Base-by-base conservation (phyloP, 2,888 invertebrate genomes). In the Bedellia somnulentella region DNA sequence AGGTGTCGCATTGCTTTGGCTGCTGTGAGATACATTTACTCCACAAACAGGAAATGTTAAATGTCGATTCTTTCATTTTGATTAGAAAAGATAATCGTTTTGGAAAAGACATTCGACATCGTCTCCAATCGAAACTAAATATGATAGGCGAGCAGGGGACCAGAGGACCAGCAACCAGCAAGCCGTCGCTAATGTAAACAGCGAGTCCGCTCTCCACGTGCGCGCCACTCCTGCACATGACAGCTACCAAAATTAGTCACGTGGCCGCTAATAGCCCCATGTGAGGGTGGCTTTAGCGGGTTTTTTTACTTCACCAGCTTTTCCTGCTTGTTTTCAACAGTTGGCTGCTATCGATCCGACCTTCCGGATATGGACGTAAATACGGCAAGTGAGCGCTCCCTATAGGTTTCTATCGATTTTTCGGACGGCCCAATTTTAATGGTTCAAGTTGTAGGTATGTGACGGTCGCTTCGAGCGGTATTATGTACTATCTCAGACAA, bases 161-260 rank as follows among this genome's bases (percentile, higher is more conserved):
- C n/a, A n/a, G n/a, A n/a, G n/a, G n/a, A n/a, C n/a, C n/a, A n/a
- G n/a, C n/a, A n/a, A n/a, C n/a, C n/a, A n/a, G n/a, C n/a, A n/a
- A n/a, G n/a, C n/a, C n/a, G n/a, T n/a, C n/a, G n/a, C n/a, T n/a
- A n/a, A n/a, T n/a, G n/a, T n/a, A n/a, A n/a, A n/a, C n/a, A n/a
- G n/a, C n/a, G 16, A 9, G 10, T 18, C 14, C 30, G 17, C 24
- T 17, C 24, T 24, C 29, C 22, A 10, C 22, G 3, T 21, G 17
- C 24, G 24, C 30, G 12, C 32, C 32, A 42, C 37, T 44, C 35
- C 66, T 76, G 76, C 45, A 41, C 42, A 49, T 75, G 76, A 76
- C 76, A 75, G 76, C 60, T 66, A 59, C 58, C 61, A 45, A 70
- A 73, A 75, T 75, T 60, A 68, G 71, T 70, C 75, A 71, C 75